A percentile compares a stretch with the other conserved stretches of the same genome.
phyloP scores from a whole-genome alignment of 2,113 vertebrate genomes.

The Clarias batrachus region DNA sequence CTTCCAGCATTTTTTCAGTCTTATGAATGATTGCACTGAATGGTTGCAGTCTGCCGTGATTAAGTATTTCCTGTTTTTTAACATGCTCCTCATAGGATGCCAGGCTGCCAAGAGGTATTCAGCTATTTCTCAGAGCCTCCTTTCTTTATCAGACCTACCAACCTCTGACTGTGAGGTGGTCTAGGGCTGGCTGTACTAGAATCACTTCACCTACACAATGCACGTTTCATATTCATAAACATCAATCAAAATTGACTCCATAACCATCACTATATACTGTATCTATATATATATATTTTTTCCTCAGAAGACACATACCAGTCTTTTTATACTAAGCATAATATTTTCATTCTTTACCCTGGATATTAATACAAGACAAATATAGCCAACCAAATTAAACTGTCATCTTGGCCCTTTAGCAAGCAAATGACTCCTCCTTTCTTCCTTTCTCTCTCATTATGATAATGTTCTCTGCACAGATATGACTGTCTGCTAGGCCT shows the following conservation, averaged over 20 bases:
- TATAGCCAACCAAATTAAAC: constrained; percentile 9
- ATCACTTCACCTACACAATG: background rate
- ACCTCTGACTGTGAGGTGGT: background rate
- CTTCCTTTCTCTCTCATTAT: background rate
- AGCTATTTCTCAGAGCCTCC: constrained; percentile 6
- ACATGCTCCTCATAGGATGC: constrained; percentile 13
- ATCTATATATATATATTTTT: no score
- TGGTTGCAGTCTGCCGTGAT: constrained; percentile 19
- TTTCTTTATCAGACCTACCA: background rate
- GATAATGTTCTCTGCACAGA: constrained; percentile 27
- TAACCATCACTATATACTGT: background rate
- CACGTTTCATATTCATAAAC: background rate
- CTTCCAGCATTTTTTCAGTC: constrained; percentile 14
- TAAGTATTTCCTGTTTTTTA: constrained; percentile 38
- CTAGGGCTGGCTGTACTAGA: background rate
- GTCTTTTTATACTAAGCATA: background rate
- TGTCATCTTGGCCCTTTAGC: background rate
- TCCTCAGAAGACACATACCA: background rate
- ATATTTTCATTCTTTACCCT: constrained; percentile 6
- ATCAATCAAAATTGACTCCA: background rate
- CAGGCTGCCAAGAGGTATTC: constrained; percentile 2
- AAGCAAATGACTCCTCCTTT: constrained; percentile 5
- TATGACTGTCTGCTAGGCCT: constrained; percentile 25
- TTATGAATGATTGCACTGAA: constrained; percentile 27
- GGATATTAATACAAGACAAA: background rate